Base-by-base conservation (phyloP, 1,140 invertebrate genomes). In the Drosophila elegans region DNA sequence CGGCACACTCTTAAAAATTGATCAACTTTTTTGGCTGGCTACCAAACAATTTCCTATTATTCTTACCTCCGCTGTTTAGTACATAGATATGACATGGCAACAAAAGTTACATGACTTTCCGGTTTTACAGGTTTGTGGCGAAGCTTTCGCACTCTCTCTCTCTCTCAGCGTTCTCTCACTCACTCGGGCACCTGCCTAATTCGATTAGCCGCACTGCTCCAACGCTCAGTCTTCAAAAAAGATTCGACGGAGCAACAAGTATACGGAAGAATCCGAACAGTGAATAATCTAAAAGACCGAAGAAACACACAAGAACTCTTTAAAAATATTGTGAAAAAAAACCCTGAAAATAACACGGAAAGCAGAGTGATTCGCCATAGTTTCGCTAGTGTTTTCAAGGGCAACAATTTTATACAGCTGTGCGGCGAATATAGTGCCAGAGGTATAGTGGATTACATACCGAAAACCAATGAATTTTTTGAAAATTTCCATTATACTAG, bases 401-500 rank as follows among this genome's bases (percentile, higher is more conserved):
- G 53, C 61, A 48, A 5, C 36, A 34, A 44, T 68, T 38, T 68
- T n/a, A 41, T 16, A 59, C 39, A 39, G 56, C 29, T 61, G 63
- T 60, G 60, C 42, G 36, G 49, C 45, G 44, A 74, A 32, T 39
- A 13, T 39, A 44, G 53, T 56, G 45, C 46, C 80, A 82, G 36
- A 38, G 79, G 81, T 82, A 86, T 63, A 86, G 67, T 55, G 27
- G 12, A 25, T 59, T 32, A 34, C 9, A 60, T 9, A 49, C 21
- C 52, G 11, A 56, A 41, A 56, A 41, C 6, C 45, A 11, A 21
- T 21, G 62, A 66, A 52, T 21, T 51, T 21, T 71, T 71, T 57
- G 27, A 71, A 88, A 85, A 88, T 88, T 85, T 85, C 82, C 82
- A 88, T 78, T 85, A 85, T 85, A 85, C 82, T 86, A 88, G 61